Evolutionary conservation across 2,888 invertebrate species (phyloP).

Genomic region (Galerucella calmariensis): DNA sequence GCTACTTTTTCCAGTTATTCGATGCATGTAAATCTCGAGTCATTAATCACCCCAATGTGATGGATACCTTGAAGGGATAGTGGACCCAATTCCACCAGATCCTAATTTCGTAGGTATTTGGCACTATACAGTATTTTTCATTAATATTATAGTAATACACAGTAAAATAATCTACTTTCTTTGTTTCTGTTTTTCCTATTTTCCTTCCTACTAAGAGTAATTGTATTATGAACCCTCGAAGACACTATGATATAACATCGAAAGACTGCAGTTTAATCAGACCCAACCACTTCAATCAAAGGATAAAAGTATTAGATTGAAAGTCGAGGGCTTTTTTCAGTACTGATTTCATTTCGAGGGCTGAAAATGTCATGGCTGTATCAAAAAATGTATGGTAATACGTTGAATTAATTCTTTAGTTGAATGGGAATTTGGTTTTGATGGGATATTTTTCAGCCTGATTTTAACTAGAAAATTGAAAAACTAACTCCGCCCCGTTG

Average conservation of each 20-base stretch:
- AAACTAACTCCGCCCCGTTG: too few species aligned
- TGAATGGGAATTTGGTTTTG: too few species aligned
- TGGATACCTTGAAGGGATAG: too few species aligned
- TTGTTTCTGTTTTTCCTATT: neutral
- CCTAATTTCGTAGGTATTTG: too few species aligned
- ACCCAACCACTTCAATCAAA: constrained; percentile 31
- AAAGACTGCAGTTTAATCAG: constrained; percentile 29
- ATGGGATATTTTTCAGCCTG: too few species aligned
- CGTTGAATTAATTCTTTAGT: too few species aligned
- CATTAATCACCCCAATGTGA: too few species aligned
- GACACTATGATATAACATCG: constrained; percentile 16
- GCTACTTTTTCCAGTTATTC: too few species aligned
- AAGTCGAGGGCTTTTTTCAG: constrained; percentile 28
- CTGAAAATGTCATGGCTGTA: neutral
- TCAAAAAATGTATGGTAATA: too few species aligned
- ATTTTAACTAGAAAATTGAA: too few species aligned
- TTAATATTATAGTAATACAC: neutral
- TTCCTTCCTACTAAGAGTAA: constrained; percentile 7
- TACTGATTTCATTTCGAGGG: neutral
- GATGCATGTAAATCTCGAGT: too few species aligned
- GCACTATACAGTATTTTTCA: neutral
- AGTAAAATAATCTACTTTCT: neutral
- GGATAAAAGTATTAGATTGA: constrained; percentile 31
- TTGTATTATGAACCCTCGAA: constrained; percentile 17
- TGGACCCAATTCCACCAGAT: too few species aligned